These are phyloP conservation scores for Otocyon megalotis DNA, from an alignment of 2,113 vertebrate genomes.

Conservation along the genomic window DNA sequence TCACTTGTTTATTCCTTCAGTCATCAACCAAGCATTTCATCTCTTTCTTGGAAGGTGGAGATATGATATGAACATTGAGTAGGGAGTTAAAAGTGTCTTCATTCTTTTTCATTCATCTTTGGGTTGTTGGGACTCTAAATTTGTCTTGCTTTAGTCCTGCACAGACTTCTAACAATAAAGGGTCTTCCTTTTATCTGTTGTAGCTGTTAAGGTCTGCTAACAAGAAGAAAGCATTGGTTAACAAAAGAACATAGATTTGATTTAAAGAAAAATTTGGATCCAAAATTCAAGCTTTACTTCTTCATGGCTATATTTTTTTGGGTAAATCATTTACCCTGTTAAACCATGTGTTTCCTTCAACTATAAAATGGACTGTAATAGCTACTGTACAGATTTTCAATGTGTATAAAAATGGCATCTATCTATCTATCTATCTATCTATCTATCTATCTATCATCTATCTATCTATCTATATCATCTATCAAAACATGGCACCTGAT, in stretches of 20 bases:
- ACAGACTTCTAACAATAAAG: neutral
- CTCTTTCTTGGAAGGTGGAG: neutral
- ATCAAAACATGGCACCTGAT: neutral
- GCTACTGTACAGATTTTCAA: neutral
- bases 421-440: neutral
- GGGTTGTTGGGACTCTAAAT: neutral
- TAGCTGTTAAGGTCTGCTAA: neutral
- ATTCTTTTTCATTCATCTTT: neutral
- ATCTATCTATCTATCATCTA: neutral
- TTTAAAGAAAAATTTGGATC: slow-evolving; percentile 5
- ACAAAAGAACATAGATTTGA: neutral
- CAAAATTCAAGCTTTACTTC: neutral
- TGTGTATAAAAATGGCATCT: neutral
- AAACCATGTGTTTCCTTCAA: neutral
- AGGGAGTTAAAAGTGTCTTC: neutral
- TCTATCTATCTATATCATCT: neutral
- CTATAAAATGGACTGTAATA: neutral
- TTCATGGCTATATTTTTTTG: neutral
- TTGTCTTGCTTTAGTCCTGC: neutral
- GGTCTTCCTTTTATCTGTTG: neutral
- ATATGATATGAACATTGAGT: neutral
- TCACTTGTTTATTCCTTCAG: slow-evolving; percentile 43
- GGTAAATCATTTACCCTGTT: neutral
- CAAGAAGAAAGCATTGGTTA: neutral
- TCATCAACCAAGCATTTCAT: slow-evolving; percentile 6